phyloP scores from a whole-genome alignment of 2,888 invertebrate species.

The Labia minor region DNA sequence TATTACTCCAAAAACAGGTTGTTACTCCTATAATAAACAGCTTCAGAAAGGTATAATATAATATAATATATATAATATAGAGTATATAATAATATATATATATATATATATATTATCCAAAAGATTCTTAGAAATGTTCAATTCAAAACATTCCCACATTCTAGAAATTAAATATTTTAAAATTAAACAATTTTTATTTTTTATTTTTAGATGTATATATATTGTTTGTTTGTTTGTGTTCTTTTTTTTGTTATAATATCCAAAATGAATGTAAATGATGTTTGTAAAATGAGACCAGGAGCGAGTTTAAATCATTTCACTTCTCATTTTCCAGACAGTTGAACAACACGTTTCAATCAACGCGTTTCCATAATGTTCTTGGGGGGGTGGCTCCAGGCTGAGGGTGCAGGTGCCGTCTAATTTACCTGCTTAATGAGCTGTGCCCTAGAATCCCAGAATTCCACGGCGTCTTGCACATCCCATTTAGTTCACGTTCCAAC shows the following conservation, averaged over 20 bases:
- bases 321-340: slow-evolving; percentile 13
- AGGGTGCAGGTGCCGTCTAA: slow-evolving; percentile 13
- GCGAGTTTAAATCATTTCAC: slow-evolving; percentile 7
- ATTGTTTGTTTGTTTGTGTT: no score
- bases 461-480: slow-evolving; percentile 4
- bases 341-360: slow-evolving; percentile 13
- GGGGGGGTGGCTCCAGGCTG: background rate
- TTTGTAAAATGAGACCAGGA: background rate
- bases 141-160: no score
- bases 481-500: background rate
- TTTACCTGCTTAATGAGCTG: slow-evolving; percentile 13
- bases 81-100: no score
- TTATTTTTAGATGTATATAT: no score
- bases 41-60: no score
- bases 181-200: no score
- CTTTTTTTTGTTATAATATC: background rate
- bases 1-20: no score
- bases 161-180: no score
- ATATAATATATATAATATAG: no score
- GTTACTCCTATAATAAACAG: no score
- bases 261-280: background rate
- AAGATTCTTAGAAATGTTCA: no score
- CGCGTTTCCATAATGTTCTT: background rate
- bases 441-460: background rate
- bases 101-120: no score